phyloP scores from a whole-genome alignment of 2,113 vertebrate genomes.

The Halcyon malimbica region DNA sequence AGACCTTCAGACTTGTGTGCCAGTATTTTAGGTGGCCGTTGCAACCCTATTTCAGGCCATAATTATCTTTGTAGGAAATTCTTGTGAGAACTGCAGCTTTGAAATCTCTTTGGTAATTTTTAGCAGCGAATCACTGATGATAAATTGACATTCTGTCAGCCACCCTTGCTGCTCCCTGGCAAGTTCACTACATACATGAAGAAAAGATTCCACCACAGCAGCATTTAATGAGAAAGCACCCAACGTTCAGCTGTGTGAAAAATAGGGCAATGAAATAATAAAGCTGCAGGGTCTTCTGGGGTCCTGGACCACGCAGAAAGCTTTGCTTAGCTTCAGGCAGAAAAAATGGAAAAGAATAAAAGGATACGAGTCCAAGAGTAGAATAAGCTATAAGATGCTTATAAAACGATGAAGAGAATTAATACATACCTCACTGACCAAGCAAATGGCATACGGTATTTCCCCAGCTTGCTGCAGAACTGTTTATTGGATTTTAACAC shows the following conservation, averaged over 20 bases:
- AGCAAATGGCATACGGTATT: constrained; percentile 98
- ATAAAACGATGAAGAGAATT: background rate
- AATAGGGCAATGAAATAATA: background rate
- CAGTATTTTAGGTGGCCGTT: background rate
- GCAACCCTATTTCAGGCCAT: background rate
- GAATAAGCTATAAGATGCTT: background rate
- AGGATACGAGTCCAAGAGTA: background rate
- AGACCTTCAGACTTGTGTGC: background rate
- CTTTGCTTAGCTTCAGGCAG: background rate
- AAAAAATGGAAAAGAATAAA: background rate
- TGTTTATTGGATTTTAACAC: constrained; percentile 93
- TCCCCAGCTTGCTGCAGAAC: constrained; percentile 94
- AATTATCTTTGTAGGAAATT: background rate
- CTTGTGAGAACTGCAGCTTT: background rate
- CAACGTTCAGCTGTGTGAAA: background rate
- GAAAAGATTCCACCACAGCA: background rate
- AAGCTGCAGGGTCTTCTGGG: background rate
- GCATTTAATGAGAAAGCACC: background rate
- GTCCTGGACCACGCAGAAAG: background rate
- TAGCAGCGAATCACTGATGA: fast-evolving
- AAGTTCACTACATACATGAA: background rate
- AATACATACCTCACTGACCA: constrained; percentile 92
- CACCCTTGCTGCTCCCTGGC: background rate
- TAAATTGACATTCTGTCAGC: background rate
- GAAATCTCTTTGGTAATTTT: background rate